These are phyloP conservation scores for Homarus americanus DNA, from an alignment of 1,140 invertebrate genomes.

Conservation along the genomic window DNA sequence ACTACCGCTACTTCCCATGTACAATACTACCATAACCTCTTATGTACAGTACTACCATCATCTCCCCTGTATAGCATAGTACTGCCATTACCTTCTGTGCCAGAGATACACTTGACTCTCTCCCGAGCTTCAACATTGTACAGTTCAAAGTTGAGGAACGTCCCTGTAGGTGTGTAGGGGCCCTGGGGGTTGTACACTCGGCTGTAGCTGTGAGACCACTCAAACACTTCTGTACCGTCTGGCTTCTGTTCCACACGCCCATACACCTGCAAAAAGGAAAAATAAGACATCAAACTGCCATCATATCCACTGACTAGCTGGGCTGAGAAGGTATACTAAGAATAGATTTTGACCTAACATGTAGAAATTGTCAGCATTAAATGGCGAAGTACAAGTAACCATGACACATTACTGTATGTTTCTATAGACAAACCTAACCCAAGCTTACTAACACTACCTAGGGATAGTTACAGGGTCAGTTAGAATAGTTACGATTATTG, in stretches of 20 bases:
- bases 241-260: slow-evolving; percentile 83
- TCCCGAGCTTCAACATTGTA: slow-evolving; percentile 98
- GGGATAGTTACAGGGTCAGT: no score
- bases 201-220: slow-evolving; percentile 96
- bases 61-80: neutral
- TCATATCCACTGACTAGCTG: no score
- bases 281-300: neutral
- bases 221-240: slow-evolving; percentile 86
- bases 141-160: slow-evolving; percentile 97
- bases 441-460: no score
- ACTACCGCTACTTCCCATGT: no score
- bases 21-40: no score
- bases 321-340: no score
- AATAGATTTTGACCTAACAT: no score
- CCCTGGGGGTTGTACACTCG: slow-evolving; percentile 93
- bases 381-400: no score
- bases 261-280: slow-evolving; percentile 48
- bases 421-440: no score
- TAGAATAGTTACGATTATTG: no score
- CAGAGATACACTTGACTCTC: slow-evolving; percentile 96
- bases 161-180: slow-evolving; percentile 91
- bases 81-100: slow-evolving; percentile 83
- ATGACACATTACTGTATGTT: no score
- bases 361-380: no score
- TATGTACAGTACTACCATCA: neutral